Evolutionary conservation across 2,888 invertebrate genomes (phyloP).

Genomic region (Drosophila eohydei): DNA sequence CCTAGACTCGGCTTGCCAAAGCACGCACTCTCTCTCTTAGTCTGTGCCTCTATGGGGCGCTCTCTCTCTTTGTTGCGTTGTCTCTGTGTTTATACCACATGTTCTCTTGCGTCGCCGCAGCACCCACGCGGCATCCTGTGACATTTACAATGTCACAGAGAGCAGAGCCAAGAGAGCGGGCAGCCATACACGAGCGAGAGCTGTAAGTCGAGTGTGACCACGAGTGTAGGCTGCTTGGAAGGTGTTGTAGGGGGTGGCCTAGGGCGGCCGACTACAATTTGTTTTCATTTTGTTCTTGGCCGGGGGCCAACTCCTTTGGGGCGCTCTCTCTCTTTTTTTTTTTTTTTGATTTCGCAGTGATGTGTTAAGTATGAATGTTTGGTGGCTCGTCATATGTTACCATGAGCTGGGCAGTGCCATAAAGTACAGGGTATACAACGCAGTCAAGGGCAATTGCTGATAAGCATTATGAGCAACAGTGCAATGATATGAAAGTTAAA

Average conservation of each 20-base stretch:
- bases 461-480: constrained; percentile 15
- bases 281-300: constrained; percentile 60
- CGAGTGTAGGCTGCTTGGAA: not conserved
- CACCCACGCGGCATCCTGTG: constrained; percentile 47
- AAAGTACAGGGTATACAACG: constrained; percentile 15
- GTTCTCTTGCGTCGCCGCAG: constrained; percentile 58
- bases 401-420: not conserved
- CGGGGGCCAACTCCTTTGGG: constrained; percentile 55
- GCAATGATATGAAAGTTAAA: constrained; percentile 16
- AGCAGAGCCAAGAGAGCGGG: constrained; percentile 19
- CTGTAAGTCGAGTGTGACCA: constrained; percentile 3
- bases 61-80: constrained; percentile 8
- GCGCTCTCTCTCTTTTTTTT: constrained; percentile 59
- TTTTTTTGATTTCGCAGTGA: constrained; percentile 34
- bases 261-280: constrained; percentile 42
- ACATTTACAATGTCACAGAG: constrained; percentile 73
- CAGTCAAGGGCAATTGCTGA: constrained; percentile 13
- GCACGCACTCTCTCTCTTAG: constrained; percentile 16
- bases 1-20: constrained; percentile 36
- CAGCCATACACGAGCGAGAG: constrained; percentile 4
- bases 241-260: not conserved
- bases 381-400: constrained; percentile 30
- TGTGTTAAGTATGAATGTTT: constrained; percentile 31
- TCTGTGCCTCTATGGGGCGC: not conserved
- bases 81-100: constrained; percentile 23